These are phyloP conservation scores for Apodemia duryi DNA, from an alignment of 2,888 invertebrate genomes.

Conservation along the genomic window DNA sequence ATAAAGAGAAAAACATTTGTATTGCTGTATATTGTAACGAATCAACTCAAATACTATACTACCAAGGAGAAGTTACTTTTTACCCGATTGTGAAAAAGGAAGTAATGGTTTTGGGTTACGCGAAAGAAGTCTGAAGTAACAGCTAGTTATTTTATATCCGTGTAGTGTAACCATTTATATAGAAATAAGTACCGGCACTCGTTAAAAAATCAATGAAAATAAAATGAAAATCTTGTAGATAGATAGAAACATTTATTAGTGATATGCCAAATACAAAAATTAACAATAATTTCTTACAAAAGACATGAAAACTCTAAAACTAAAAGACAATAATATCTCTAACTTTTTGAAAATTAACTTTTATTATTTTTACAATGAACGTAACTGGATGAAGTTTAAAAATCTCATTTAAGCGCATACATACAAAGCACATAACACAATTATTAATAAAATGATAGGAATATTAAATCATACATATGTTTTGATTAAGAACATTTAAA, in stretches of 20 bases:
- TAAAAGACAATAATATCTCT: constrained; percentile 21
- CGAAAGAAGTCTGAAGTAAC: too few species aligned
- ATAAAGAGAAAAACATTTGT: too few species aligned
- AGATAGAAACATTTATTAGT: constrained; percentile 54
- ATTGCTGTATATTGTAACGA: too few species aligned
- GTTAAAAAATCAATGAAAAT: constrained; percentile 13
- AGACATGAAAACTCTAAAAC: background rate
- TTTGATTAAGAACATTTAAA: constrained; percentile 30
- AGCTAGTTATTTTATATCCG: too few species aligned
- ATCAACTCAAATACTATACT: too few species aligned
- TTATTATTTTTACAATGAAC: constrained; percentile 24
- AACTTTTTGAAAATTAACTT: constrained; percentile 25
- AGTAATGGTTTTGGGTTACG: too few species aligned
- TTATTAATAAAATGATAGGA: constrained; percentile 35
- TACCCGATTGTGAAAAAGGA: too few species aligned
- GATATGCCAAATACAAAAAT: constrained; percentile 56
- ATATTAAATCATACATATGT: constrained; percentile 28
- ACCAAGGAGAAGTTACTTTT: too few species aligned
- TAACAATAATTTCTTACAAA: constrained; percentile 18
- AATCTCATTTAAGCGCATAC: constrained; percentile 36
- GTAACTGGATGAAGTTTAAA: constrained; percentile 15
- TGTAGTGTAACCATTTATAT: too few species aligned
- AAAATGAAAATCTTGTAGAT: constrained; percentile 28
- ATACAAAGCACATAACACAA: constrained; percentile 46
- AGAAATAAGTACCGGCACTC: too few species aligned